Evolutionary conservation across 2,113 vertebrate genomes (phyloP).

Genomic region (Porphyrio hochstetteri): DNA sequence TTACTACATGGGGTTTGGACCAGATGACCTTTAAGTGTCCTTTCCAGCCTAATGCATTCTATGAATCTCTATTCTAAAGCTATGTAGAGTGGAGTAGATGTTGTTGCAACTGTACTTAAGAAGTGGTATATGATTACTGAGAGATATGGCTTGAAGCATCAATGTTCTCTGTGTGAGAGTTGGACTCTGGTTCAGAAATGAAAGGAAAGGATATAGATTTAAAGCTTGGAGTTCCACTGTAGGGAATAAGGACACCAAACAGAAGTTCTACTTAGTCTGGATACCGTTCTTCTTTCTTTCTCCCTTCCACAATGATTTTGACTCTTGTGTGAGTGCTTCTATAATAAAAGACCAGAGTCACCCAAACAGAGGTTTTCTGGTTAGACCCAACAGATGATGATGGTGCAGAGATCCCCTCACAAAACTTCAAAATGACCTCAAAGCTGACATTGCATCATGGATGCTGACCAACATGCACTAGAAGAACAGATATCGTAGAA

Average conservation of each 20-base stretch:
- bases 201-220: background rate
- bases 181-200: background rate
- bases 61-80: background rate
- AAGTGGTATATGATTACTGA: background rate
- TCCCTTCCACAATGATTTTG: background rate
- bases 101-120: background rate
- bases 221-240: background rate
- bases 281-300: background rate
- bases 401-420: background rate
- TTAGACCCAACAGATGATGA: background rate
- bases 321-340: background rate
- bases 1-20: no score
- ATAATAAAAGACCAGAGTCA: background rate
- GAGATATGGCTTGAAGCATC: background rate
- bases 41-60: no score
- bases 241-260: background rate
- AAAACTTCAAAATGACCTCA: background rate
- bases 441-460: background rate
- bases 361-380: background rate
- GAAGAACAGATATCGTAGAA: background rate
- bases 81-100: background rate
- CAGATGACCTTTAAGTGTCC: no score
- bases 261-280: background rate
- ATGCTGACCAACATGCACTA: background rate
- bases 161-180: background rate